phyloP scores from a whole-genome alignment of 2,888 invertebrate species.

The Hartigia nigra region DNA sequence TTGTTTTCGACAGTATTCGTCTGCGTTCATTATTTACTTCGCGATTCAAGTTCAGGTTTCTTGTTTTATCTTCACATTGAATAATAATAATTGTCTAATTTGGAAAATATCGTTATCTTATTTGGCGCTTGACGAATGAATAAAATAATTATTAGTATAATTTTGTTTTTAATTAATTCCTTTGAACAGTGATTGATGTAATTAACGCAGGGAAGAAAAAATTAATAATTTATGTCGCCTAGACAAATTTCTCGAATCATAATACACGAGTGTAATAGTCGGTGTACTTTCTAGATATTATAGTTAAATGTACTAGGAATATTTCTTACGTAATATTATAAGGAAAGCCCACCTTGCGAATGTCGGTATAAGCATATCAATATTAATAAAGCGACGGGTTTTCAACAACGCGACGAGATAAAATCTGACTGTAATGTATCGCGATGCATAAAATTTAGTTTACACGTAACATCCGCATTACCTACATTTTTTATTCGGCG shows the following conservation, averaged over 20 bases:
- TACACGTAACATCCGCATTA: not conserved
- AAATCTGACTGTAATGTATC: not conserved
- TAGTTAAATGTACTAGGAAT: not conserved
- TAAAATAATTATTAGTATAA: no score
- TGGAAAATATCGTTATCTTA: no score
- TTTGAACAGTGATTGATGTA: not conserved
- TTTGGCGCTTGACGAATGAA: no score
- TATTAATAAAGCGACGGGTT: not conserved
- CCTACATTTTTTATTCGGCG: not conserved
- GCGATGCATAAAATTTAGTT: not conserved
- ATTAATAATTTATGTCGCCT: not conserved
- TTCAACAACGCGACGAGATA: not conserved
- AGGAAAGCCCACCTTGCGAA: not conserved
- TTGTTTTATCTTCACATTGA: no score
- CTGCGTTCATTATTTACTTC: no score
- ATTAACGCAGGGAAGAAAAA: not conserved
- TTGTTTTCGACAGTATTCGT: no score
- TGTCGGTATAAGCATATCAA: not conserved
- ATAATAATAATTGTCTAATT: not conserved
- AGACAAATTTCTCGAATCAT: not conserved
- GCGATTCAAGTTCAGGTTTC: no score
- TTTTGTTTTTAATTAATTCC: not conserved
- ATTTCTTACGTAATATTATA: not conserved
- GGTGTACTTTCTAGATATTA: not conserved
- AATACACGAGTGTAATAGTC: not conserved